Base-by-base conservation (phyloP, 1,140 invertebrate species). In the Paralvinella palmiformis region DNA sequence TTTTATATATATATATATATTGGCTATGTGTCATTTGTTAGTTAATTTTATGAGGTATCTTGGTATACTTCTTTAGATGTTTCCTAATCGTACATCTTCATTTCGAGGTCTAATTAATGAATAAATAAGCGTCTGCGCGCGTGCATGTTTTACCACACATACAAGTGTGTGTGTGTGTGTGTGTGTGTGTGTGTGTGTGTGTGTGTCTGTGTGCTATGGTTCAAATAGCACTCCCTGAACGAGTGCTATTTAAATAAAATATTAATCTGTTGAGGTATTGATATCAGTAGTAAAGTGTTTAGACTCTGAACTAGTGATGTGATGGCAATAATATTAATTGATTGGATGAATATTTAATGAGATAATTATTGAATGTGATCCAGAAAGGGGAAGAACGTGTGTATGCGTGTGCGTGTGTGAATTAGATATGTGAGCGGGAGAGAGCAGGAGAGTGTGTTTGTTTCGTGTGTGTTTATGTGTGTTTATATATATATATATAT, bases 401-500 rank as follows among this genome's bases (percentile, higher is more conserved):
- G 48, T 17, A 20, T 35, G 10, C 32, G 35, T 62, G 4, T 63
- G 31, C 48, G 20, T 52, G 32, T 50, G 32, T 36, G n/a, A 50
- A 4, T 7, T 27, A 33, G n/a, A 27, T 27, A 55, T 53, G 50
- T 53, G 33, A 27, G 50, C 33, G 1, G n/a, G n/a, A n/a, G n/a
- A n/a, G n/a, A n/a, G n/a, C n/a, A n/a, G n/a, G n/a, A n/a, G n/a
- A n/a, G n/a, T n/a, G n/a, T n/a, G n/a, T n/a, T n/a, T n/a, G n/a
- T n/a, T n/a, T n/a, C n/a, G n/a, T n/a, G n/a, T n/a, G n/a, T n/a
- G n/a, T n/a, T n/a, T n/a, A n/a, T n/a, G n/a, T n/a, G n/a, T 27
- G 31, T 62, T 4, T 57, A 58, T 58, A 37, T 36, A 31, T 63
- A 41, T 44, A 59, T 64, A 27, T 41, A 50, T 64, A 27, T 31